Base-by-base conservation (phyloP, 2,797 vertebrate species). In the Sarcophilus harrisii region DNA sequence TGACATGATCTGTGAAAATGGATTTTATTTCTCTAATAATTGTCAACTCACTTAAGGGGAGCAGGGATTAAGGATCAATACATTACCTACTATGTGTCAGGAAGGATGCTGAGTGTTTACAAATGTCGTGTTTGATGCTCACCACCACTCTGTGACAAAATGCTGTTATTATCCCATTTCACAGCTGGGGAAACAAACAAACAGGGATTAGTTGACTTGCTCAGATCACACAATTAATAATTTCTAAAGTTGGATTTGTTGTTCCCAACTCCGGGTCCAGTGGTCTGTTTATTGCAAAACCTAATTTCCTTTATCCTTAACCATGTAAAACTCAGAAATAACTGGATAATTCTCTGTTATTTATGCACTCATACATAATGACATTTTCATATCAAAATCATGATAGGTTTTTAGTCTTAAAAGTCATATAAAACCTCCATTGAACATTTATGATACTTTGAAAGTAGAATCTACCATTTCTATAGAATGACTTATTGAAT, bases 281-380 rank as follows among this genome's bases (percentile, higher is more conserved):
- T 27, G 2, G 8, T 81, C 21, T 81, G 24, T 45, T 21, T 81
- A 45, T 9, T 27, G 32, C n/a, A 21, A 14, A 16, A 45, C 18
- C 66, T n/a, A 66, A 66, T 62, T 81, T 38, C n/a, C n/a, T 81
- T 38, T 45, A 24, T 81, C 91, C 93, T 92, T 94, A 27, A 29
- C 38, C 21, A 38, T 62, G 24, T 96, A 94, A 96, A 96, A 96
- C 24, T 93, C 58, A 57, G 73, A 81, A 81, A 45, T 94, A 93
- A 91, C n/a, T 96, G 91, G 62, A 57, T 95, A 93, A 73, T 21
- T 58, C 0, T 38, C 38, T 60, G 13, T 92, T 24, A n/a, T 89
- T 38, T 94, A 49, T 16, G 91, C 14, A 89, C 73, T 81, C 27
- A 3, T 54, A 92, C 13, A 55, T 16, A 87, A 0, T 58, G 66